These are phyloP conservation scores for Hystrix brachyura DNA, from an alignment of 2,113 vertebrate genomes.

Conservation along the genomic window DNA sequence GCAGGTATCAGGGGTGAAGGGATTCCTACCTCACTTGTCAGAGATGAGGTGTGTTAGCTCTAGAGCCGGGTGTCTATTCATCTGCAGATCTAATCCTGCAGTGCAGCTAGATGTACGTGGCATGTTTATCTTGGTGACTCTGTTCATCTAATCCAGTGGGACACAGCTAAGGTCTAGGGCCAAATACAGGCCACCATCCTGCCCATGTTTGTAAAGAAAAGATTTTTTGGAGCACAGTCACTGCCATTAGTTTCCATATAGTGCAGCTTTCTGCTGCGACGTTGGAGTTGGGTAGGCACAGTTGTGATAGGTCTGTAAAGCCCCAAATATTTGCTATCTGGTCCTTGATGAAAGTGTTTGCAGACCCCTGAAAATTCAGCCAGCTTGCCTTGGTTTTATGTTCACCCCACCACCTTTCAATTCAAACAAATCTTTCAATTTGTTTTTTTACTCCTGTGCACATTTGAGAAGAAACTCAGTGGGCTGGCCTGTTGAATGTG, in stretches of 20 bases:
- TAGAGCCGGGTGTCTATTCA: not conserved
- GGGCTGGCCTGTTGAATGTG: not conserved
- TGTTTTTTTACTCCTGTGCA: not conserved
- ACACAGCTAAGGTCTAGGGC: not conserved
- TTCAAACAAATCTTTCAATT: not conserved
- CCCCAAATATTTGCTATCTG: not conserved
- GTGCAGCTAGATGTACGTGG: not conserved
- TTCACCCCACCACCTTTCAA: not conserved
- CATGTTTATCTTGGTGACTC: not conserved
- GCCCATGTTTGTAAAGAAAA: not conserved
- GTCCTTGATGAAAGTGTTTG: not conserved
- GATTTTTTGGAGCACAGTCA: not conserved
- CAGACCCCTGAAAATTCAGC: not conserved
- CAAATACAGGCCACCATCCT: not conserved
- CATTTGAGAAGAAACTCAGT: not conserved
- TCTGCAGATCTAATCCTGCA: not conserved
- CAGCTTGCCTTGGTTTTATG: constrained; percentile 8
- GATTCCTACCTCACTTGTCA: not conserved
- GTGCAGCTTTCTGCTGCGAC: not conserved
- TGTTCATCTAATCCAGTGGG: not conserved
- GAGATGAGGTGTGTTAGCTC: not conserved
- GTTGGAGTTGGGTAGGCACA: not conserved
- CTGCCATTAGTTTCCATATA: not conserved
- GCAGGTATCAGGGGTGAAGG: not conserved
- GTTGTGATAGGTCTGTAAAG: not conserved